Percentiles rank a stretch among this genome's conserved stretches.
Conservation (phyloP, 2,888 invertebrate species). For the Margaritifera margaritifera region DNA sequence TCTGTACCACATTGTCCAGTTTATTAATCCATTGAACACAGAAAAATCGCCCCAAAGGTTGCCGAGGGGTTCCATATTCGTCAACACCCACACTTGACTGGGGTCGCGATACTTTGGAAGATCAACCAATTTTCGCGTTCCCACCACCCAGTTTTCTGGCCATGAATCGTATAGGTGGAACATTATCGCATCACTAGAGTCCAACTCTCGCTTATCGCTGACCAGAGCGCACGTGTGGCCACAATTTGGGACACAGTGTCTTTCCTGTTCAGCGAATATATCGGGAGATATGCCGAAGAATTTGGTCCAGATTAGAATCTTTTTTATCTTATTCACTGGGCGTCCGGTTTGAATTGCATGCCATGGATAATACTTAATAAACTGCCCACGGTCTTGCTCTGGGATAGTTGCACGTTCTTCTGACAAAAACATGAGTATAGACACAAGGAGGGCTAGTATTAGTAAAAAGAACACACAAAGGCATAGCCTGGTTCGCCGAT, state of each 20-base stretch:
- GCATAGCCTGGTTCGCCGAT: too few relatives aligned
- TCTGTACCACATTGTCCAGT: constrained; percentile 24
- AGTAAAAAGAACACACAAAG: too few relatives aligned
- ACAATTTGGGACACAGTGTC: constrained; percentile 1
- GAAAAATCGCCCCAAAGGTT: constrained; percentile 17
- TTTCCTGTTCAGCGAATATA: too few relatives aligned
- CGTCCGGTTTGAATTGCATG: too few relatives aligned
- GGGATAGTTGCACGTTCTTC: too few relatives aligned
- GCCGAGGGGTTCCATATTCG: constrained; percentile 21
- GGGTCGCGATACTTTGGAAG: constrained; percentile 41
- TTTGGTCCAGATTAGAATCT: too few relatives aligned
- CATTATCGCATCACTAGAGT: constrained; percentile 16
- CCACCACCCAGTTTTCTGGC: constrained; percentile 21
- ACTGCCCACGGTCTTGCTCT: too few relatives aligned
- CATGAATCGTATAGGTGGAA: constrained; percentile 22
- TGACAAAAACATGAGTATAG: too few relatives aligned
- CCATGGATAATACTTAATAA: too few relatives aligned
- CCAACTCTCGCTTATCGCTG: constrained; percentile 16
- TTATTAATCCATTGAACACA: constrained; percentile 20
- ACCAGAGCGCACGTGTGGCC: constrained; percentile 16
- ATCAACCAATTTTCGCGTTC: constrained; percentile 22
- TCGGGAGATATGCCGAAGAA: too few relatives aligned
- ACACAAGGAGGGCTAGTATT: too few relatives aligned
- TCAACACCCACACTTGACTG: constrained; percentile 22
- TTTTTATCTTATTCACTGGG: too few relatives aligned